Base-by-base conservation (phyloP, 2,797 vertebrate species). In the Falco berigora region DNA sequence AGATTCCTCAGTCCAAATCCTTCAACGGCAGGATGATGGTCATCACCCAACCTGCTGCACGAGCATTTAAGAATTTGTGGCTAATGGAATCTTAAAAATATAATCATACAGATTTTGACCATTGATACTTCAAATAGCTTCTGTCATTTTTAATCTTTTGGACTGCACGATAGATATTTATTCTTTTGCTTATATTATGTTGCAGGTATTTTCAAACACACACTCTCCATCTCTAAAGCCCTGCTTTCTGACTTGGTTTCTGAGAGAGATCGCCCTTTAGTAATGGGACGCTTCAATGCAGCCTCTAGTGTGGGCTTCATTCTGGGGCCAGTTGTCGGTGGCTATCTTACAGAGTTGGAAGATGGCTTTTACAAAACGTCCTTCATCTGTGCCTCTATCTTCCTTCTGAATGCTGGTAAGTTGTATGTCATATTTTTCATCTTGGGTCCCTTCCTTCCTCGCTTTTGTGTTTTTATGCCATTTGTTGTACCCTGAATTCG, bases 191-290 rank as follows among this genome's bases (percentile, higher is more conserved):
- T 74, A n/a, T 87, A 1, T 96, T 66, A 12, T 38, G 53, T 91
- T 95, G 44, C 98, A 99, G 99, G 99, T 86, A 97, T 99, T 92
- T 99, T 99, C 98, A 99, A 99, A 92, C 99, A 99, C 97, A 99
- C 99, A 0, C 98, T 99, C 77, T 99, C 99, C 77, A 99, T 99
- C 97, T 99, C 98, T 96, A 99, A 99, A 98, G 99, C 99, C 7
- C 98, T 99, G 82, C 98, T 99, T 72, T 99, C 99, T 24, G 99
- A 99, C 95, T 96, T 99, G 97, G 99, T 99, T 96, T 97, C 98
- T 4, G 99, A 99, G 94, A 97, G 98, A 67, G 99, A 99, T 74
- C 98, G 99, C 72, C 99, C 99, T 8, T 98, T 99, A 36, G 98
- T 99, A 61, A 99, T 99, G 97, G 99, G 99, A 49, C 98, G 98